Conservation (phyloP, 2,113 vertebrate genomes). For the Elephantulus edwardii region DNA sequence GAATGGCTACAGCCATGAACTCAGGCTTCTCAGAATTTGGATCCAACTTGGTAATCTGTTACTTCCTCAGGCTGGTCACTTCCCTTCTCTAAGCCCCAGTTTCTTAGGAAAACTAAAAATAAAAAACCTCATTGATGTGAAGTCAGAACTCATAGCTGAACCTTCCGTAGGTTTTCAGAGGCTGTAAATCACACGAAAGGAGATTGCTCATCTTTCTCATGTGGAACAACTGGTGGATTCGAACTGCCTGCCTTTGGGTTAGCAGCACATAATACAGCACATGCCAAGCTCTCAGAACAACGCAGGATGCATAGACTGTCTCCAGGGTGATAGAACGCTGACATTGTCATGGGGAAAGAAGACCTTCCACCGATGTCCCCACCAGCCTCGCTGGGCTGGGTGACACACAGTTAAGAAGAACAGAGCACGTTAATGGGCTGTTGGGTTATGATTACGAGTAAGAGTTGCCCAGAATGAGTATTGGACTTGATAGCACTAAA, state of each 20-base stretch:
- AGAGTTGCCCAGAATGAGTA: too few species aligned
- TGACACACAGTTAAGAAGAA: not conserved
- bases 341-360: not conserved
- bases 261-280: too few species aligned
- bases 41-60: not conserved
- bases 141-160: too few species aligned
- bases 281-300: not conserved
- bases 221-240: too few species aligned
- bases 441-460: too few species aligned
- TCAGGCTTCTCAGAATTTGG: not conserved
- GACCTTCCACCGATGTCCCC: not conserved
- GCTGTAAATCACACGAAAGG: too few species aligned
- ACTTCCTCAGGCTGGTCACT: not conserved
- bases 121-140: too few species aligned
- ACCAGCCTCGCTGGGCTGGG: not conserved
- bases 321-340: rapidly evolving
- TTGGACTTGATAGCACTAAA: too few species aligned
- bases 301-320: not conserved
- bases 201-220: too few species aligned
- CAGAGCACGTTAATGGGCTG: not conserved
- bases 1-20: not conserved
- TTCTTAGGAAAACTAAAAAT: not conserved
- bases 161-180: too few species aligned
- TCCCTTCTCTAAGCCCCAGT: not conserved
- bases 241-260: too few species aligned